Conservation (phyloP, 2,113 vertebrate species). For the Microcebus tavaratra region DNA sequence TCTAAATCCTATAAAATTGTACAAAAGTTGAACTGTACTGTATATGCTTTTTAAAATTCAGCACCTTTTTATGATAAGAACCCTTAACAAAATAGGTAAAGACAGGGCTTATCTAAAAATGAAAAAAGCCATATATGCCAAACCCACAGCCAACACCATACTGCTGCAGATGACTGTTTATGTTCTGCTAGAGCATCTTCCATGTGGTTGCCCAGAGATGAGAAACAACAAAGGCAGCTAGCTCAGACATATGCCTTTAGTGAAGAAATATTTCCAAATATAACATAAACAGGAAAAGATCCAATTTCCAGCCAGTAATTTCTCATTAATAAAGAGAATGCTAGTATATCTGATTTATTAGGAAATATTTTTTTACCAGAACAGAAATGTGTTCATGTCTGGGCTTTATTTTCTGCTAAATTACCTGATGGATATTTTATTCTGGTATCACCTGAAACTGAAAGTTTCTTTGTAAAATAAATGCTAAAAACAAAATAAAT, state of each 20-base stretch:
- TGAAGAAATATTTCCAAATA: constrained; percentile 53
- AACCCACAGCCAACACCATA: too few species aligned
- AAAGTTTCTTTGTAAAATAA: constrained; percentile 32
- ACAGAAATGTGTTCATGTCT: constrained; percentile 49
- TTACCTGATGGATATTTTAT: constrained; percentile 60
- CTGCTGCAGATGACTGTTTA: neutral
- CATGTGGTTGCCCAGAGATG: fast-evolving
- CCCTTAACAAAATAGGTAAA: too few species aligned
- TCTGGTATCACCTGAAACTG: constrained; percentile 52
- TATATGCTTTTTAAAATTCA: neutral
- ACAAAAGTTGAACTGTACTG: neutral
- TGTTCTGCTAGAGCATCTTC: neutral
- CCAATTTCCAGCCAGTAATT: constrained; percentile 20
- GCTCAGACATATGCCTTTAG: neutral
- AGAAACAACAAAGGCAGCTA: neutral
- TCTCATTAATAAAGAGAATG: constrained; percentile 67
- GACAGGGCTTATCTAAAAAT: too few species aligned
- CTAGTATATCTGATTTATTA: constrained; percentile 76
- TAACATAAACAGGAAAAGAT: neutral
- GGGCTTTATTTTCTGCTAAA: constrained; percentile 73
- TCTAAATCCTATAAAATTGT: neutral
- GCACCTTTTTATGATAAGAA: too few species aligned
- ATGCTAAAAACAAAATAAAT: neutral
- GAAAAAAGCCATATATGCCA: too few species aligned
- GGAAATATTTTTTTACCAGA: constrained; percentile 68